phyloP scores from a whole-genome alignment of 2,797 vertebrate species.

The Hapalemur alaotrensis region DNA sequence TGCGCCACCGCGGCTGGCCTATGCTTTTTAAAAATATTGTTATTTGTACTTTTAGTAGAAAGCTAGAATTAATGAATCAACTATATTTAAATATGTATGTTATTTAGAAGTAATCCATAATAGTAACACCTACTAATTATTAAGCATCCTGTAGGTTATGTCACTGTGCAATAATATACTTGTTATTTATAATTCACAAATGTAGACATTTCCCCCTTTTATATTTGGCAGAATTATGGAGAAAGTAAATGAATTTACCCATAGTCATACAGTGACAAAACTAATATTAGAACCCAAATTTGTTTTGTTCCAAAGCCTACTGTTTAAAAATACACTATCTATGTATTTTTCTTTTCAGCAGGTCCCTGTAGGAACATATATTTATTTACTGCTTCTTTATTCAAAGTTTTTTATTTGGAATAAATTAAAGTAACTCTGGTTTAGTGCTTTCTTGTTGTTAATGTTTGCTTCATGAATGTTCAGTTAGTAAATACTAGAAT shows the following conservation, averaged over 20 bases:
- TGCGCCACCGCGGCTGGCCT: not conserved
- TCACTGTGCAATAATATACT: not conserved
- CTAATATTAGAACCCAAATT: not conserved
- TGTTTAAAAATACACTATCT: not conserved
- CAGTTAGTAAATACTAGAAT: not conserved
- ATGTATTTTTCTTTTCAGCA: not conserved
- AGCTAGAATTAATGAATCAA: not conserved
- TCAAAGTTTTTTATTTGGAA: not conserved
- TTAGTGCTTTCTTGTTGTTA: not conserved
- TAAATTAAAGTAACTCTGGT: slow-evolving; percentile 37
- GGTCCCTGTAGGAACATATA: not conserved
- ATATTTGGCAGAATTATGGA: not conserved
- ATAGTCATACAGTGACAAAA: not conserved
- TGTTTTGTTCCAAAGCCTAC: not conserved
- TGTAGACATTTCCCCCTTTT: not conserved
- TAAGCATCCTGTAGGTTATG: not conserved
- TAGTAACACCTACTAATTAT: not conserved
- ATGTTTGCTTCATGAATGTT: slow-evolving; percentile 22
- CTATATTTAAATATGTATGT: not conserved
- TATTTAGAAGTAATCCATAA: not conserved
- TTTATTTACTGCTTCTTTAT: slow-evolving; percentile 22
- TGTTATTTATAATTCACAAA: not conserved
- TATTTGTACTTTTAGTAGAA: slow-evolving; percentile 17
- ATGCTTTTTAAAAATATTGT: not conserved
- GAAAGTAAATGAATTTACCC: not conserved